These are phyloP conservation scores for Sycobia sp. DNA, from an alignment of 1,140 invertebrate species.

Conservation along the genomic window DNA sequence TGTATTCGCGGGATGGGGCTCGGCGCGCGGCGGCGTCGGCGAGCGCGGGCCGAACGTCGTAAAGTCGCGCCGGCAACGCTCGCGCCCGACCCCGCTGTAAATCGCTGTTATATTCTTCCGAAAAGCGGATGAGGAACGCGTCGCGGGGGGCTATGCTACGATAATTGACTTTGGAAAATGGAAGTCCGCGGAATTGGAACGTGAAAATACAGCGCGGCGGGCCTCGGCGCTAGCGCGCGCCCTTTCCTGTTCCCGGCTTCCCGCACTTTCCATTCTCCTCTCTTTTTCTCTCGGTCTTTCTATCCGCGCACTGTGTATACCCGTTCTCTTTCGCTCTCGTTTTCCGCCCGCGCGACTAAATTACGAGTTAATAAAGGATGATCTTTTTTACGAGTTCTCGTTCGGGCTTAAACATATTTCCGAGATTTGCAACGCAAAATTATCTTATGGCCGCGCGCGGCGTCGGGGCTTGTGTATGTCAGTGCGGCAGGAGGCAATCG, in stretches of 20 bases:
- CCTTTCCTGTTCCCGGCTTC: neutral
- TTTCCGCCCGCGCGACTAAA: slow-evolving; percentile 8
- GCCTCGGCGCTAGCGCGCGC: too few species aligned
- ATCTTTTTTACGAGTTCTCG: slow-evolving; percentile 28
- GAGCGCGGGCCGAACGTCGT: too few species aligned
- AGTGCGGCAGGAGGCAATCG: neutral
- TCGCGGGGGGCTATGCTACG: slow-evolving; percentile 18
- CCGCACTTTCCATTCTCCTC: too few species aligned
- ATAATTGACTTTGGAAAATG: slow-evolving; percentile 35
- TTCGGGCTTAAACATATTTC: slow-evolving; percentile 16
- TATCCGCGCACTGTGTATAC: too few species aligned
- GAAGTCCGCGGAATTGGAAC: slow-evolving; percentile 30
- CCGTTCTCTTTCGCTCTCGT: slow-evolving; percentile 4
- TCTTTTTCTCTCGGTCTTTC: neutral
- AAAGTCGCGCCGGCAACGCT: slow-evolving; percentile 20
- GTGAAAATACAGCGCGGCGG: slow-evolving; percentile 15
- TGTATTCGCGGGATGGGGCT: too few species aligned
- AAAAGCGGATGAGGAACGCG: slow-evolving; percentile 29
- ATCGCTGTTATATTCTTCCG: slow-evolving; percentile 33
- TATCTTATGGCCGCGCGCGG: slow-evolving; percentile 32
- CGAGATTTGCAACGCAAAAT: slow-evolving; percentile 21
- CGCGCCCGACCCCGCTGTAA: slow-evolving; percentile 5
- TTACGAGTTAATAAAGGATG: slow-evolving; percentile 31
- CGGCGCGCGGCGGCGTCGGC: too few species aligned
- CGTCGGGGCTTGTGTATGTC: neutral